phyloP scores from a whole-genome alignment of 2,113 vertebrate genomes.

The Pelmatolapia mariae region DNA sequence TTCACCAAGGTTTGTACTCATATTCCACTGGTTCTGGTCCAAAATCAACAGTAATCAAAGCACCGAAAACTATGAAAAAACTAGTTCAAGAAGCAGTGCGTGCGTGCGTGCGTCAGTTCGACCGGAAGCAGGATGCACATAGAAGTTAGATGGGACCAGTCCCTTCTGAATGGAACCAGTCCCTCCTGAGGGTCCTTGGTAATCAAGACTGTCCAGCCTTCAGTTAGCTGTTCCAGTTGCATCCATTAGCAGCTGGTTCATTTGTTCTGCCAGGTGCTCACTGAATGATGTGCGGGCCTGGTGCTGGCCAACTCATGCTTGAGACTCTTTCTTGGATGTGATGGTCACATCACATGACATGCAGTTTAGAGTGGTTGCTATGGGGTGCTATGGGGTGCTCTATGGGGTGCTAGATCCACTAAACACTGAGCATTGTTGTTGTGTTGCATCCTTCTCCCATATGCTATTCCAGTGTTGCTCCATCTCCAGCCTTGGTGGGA shows the following conservation, averaged over 20 bases:
- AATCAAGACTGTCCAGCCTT: not conserved
- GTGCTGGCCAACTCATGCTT: not conserved
- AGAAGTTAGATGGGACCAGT: too few species aligned
- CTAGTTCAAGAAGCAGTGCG: too few species aligned
- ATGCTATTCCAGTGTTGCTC: not conserved
- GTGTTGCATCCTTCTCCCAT: not conserved
- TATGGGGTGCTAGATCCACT: not conserved
- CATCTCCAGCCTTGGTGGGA: not conserved
- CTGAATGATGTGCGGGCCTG: not conserved
- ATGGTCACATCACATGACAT: not conserved
- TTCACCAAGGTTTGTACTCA: too few species aligned
- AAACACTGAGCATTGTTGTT: not conserved
- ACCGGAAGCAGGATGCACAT: too few species aligned
- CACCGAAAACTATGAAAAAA: too few species aligned
- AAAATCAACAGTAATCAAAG: too few species aligned
- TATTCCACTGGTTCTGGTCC: too few species aligned
- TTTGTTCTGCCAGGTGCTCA: not conserved
- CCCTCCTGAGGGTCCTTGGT: not conserved
- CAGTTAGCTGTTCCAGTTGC: not conserved
- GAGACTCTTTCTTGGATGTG: not conserved
- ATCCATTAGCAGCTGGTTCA: not conserved
- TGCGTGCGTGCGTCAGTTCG: too few species aligned
- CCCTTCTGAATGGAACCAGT: too few species aligned
- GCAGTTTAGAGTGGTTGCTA: not conserved
- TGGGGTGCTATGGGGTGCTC: not conserved